A percentile compares a stretch with the other conserved stretches of the same genome.
Evolutionary conservation across 2,888 invertebrate species (phyloP).

Genomic region (Drosophila maculinotata): DNA sequence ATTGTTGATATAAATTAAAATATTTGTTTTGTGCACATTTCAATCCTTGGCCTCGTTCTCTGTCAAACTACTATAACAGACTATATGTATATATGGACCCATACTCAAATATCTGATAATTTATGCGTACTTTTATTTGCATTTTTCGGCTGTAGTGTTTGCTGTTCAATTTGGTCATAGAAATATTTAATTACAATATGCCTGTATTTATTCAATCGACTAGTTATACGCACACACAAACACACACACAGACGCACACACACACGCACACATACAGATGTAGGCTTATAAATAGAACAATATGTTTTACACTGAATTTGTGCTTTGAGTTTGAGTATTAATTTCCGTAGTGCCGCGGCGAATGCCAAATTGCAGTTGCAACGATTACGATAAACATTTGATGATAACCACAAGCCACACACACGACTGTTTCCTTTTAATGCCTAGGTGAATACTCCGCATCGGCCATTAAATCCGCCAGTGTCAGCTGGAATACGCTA

Average conservation of each 20-base stretch:
- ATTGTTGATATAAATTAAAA: slow-evolving; percentile 34
- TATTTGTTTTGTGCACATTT: slow-evolving; percentile 55
- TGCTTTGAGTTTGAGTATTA: slow-evolving; percentile 6
- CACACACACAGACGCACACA: background rate
- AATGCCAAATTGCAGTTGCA: slow-evolving; percentile 25
- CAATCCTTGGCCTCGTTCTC: slow-evolving; percentile 19
- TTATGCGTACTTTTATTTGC: slow-evolving; percentile 27
- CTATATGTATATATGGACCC: background rate
- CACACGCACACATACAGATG: background rate
- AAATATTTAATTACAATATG: slow-evolving; percentile 72
- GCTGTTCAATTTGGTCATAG: slow-evolving; percentile 55
- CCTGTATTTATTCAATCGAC: slow-evolving; percentile 60
- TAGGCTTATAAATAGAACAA: slow-evolving; percentile 13
- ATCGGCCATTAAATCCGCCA: slow-evolving; percentile 84
- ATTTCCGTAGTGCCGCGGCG: slow-evolving; percentile 1
- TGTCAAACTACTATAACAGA: slow-evolving; percentile 18
- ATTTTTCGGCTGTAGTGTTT: slow-evolving; percentile 24
- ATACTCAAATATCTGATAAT: slow-evolving; percentile 25
- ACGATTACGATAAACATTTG: slow-evolving; percentile 12
- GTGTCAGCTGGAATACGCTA: slow-evolving; percentile 75
- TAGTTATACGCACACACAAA: slow-evolving; percentile 13
- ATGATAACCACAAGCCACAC: slow-evolving; percentile 17
- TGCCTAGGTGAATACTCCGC: slow-evolving; percentile 84
- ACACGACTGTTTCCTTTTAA: slow-evolving; percentile 21
- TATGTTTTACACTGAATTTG: slow-evolving; percentile 33